Evolutionary conservation across 2,888 invertebrate species (phyloP), one percentile per base, ranked within the genome.

Genomic region (Trichogramma evanescens): DNA sequence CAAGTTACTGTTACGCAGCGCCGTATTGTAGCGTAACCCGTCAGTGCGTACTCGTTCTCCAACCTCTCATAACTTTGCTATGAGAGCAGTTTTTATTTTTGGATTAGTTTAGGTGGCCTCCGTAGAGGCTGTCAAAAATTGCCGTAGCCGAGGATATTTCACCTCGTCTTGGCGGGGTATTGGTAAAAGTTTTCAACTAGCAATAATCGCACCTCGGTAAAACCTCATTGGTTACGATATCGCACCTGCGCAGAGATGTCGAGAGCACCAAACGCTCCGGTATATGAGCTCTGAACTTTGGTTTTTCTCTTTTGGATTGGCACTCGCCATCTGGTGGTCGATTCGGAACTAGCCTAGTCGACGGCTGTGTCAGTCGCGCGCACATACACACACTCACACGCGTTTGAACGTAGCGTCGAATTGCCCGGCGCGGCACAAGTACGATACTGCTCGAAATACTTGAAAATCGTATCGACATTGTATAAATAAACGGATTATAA

Each of bases 141-240:
- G 88, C 87, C 87, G 81, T 83, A 82, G 86, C 82, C 85, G 84
- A 84, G 85, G 85, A 82, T 88, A 83, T 89, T 89, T 85, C 87
- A 88, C 86, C 86, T 84, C 86, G 85, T 81, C 86, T 82, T 81
- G 88, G 88, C 89, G 88, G 88, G 89, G 88, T 89, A 89, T 89
- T 89, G 89, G 89, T 88, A 86, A 88, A 88, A 89, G 89, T 90
- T 89, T 89, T 89, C 89, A 89, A 89, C 88, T 89, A 89, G 89
- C 89, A 89, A 89, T 88, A 87, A 88, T 87, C 87, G 86, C 88
- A 88, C 87, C 89, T 88, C 88, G 86, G 88, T 87, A 86, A 81
- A 83, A 87, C 89, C 87, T 90, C 90, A 89, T 89, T 83, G 89
- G 89, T 89, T 90, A 90, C 88, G 88, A 89, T 89, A 89, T 85